phyloP scores from a whole-genome alignment of 1,140 invertebrate species.

The Conus ventricosus region DNA sequence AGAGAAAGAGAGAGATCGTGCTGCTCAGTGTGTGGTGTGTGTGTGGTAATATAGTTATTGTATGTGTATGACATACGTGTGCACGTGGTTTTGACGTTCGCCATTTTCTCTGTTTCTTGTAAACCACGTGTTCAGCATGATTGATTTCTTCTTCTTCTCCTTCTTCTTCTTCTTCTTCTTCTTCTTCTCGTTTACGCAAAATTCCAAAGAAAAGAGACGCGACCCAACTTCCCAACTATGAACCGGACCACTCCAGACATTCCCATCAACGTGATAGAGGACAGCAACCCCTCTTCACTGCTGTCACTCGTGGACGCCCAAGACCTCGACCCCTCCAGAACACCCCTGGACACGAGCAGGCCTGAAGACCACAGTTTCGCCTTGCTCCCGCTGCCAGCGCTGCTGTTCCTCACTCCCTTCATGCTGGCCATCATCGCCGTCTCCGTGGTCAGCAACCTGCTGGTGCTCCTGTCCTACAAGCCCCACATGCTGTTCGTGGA shows the following conservation, averaged over 20 bases:
- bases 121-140: too few species aligned
- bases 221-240: neutral
- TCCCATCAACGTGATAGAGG: neutral
- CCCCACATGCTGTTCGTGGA: neutral
- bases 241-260: neutral
- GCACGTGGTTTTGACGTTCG: too few species aligned
- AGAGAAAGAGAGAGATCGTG: too few species aligned
- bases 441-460: neutral
- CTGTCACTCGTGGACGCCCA: neutral
- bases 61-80: too few species aligned
- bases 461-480: conserved; percentile 14
- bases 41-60: too few species aligned
- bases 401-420: neutral
- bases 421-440: neutral
- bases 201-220: neutral
- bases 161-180: neutral
- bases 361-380: neutral
- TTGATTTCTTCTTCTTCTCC: neutral
- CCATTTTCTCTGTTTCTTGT: too few species aligned
- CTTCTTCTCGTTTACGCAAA: neutral
- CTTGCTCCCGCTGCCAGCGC: neutral
- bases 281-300: neutral
- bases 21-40: too few species aligned
- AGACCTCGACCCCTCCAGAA: neutral
- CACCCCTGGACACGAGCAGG: neutral